Base-by-base conservation (phyloP, 1,140 invertebrate genomes). In the Drosophila pectinifera region DNA sequence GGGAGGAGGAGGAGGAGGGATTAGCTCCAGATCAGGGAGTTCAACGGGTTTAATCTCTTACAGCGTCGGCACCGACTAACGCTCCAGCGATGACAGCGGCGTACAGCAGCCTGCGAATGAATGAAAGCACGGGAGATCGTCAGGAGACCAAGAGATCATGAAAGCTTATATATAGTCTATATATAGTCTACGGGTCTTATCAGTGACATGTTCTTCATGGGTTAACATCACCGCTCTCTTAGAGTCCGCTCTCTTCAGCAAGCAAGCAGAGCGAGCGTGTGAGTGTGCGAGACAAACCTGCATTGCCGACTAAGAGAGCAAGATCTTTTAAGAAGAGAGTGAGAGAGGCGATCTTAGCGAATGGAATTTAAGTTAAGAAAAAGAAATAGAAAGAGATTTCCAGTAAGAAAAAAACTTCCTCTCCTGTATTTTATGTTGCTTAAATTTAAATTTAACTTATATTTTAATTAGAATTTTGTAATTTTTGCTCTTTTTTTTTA, bases 51-150 rank as follows among this genome's bases (percentile, higher is more conserved):
- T 43, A 38, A 18, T 39, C 58, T 63, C 74, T 84, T 92, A 92
- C 91, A 80, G 91, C 91, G 58, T 92, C 77, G 42, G 82, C 78
- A 70, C 67, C 74, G 46, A 77, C 46, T 56, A 92, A 81, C 62
- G 65, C 88, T 86, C 89, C 91, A 69, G 79, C 74, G 59, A 91
- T 85, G 26, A 81, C 80, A 81, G 85, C 91, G 91, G 91, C 86
- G 68, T 90, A 91, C 69, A 91, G 78, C 70, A 92, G 88, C 90
- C 91, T 91, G 48, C 10, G 70, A 88, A 49, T 39, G 48, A 64
- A 26, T 34, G 11, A 41, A 38, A 53, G 18, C 49, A 22, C 2
- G 2, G 34, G 31, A 53, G 49, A 34, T 53, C 2, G 31, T 53
- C 18, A 53, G 4, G 18, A n/a, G 49, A 53, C 22, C 18, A 31